Percentiles rank a stretch among this genome's conserved stretches.
Conservation (phyloP, 1,140 invertebrate genomes). For the Conus ventricosus region DNA sequence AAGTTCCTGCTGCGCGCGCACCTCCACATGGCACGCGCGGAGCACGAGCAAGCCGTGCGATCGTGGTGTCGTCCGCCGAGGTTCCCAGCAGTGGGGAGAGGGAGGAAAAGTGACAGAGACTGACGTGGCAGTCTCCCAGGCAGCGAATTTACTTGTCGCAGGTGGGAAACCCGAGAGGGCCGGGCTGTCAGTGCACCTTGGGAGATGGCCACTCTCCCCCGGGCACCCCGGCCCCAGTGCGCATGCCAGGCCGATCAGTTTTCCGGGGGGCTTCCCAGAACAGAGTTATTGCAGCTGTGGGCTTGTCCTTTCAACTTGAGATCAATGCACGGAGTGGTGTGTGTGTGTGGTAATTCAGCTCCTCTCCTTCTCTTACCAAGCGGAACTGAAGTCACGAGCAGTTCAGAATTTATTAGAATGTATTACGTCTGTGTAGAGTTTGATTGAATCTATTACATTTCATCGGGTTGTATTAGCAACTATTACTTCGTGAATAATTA, state of each 20-base stretch:
- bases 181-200: conserved; percentile 2
- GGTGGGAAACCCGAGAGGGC: conserved; percentile 21
- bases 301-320: too few species aligned
- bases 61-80: background rate
- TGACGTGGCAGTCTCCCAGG: conserved; percentile 27
- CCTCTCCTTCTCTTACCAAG: too few species aligned
- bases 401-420: too few species aligned
- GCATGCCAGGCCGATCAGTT: background rate
- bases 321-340: too few species aligned
- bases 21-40: conserved; percentile 12
- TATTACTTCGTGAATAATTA: too few species aligned
- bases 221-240: background rate
- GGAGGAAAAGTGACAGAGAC: conserved; percentile 21
- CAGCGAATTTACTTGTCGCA: conserved; percentile 22
- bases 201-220: background rate
- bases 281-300: too few species aligned
- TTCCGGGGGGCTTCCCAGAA: too few species aligned
- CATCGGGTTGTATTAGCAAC: too few species aligned
- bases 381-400: too few species aligned
- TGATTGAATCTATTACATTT: too few species aligned
- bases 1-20: conserved; percentile 25
- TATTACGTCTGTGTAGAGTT: too few species aligned
- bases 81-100: background rate
- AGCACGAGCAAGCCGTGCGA: conserved; percentile 9
- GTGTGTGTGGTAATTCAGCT: too few species aligned